These are phyloP conservation scores for Ambastaia sidthimunki DNA, from an alignment of 2,797 vertebrate species.

Conservation along the genomic window DNA sequence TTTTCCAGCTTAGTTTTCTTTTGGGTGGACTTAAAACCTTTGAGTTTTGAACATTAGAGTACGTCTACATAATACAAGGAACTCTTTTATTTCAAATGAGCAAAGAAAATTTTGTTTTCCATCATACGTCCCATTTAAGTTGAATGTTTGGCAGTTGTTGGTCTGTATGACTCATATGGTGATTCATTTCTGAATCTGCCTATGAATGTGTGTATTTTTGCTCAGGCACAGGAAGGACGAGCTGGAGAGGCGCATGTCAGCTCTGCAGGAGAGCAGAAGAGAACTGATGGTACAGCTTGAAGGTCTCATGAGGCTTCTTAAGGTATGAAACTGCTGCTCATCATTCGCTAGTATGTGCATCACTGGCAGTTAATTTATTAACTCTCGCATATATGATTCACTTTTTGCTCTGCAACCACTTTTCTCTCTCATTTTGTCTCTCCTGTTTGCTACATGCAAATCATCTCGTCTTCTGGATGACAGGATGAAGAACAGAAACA, in stretches of 20 bases:
- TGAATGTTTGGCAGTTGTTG: neutral
- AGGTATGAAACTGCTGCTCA: constrained; percentile 75
- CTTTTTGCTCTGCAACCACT: constrained; percentile 55
- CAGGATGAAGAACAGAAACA: constrained; percentile 99
- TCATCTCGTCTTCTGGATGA: constrained; percentile 70
- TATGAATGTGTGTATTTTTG: constrained; percentile 25
- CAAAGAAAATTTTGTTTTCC: constrained; percentile 27
- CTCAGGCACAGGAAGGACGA: constrained; percentile 95
- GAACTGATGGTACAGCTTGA: constrained; percentile 98
- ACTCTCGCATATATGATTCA: constrained; percentile 2
- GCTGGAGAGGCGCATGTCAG: constrained; percentile 95
- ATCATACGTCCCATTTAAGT: neutral
- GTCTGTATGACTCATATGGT: neutral
- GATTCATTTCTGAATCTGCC: constrained; percentile 30
- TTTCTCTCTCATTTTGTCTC: constrained; percentile 64
- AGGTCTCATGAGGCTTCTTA: constrained; percentile 96
- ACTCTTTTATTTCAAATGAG: constrained; percentile 19
- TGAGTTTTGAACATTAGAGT: neutral
- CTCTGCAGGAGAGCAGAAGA: constrained; percentile 92
- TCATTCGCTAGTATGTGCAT: neutral
- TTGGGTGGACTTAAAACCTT: neutral
- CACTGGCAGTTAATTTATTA: neutral
- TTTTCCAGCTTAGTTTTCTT: neutral
- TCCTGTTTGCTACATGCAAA: constrained; percentile 57
- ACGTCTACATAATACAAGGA: constrained; percentile 15